Evolutionary conservation across 2,797 vertebrate genomes (phyloP), one percentile per base, ranked within the genome.

Genomic region (Notamacropus eugenii): DNA sequence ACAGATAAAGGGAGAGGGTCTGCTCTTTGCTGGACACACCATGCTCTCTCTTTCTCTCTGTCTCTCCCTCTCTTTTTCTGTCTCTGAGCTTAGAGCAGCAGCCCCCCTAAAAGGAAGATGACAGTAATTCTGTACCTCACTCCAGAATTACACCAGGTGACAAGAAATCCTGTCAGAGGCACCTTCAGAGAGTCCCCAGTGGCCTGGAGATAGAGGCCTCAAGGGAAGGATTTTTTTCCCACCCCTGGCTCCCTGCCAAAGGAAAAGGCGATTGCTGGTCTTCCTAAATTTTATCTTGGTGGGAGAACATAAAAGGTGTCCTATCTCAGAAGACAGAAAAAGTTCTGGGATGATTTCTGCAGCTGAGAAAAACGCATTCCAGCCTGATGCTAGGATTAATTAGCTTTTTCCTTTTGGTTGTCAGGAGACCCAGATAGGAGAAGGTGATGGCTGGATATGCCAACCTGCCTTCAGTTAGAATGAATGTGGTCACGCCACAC

Each of bases 271-370:
- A 24, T 50, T 12, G 22, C 40, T 50, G 4, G 59, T 93, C 90
- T 96, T 97, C 91, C 93, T 1, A 22, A 62, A 95, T 31, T 98
- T 97, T 97, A 93, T 97, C 92, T 96, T 90, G 54, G 95, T 62
- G 91, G 87, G 90, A 95, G 55, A 96, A 97, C 58, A 55, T 55
- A 34, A 46, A 87, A 93, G 59, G 94, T 24, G 90, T 92, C 82
- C 92, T 54, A 95, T 93, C 94, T 93, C 57, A 91, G 93, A 92
- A 95, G 92, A 97, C 92, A 92, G n/a, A 87, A 46, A 54, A 95
- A n/a, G 62, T 97, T 90, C 56, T 55, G 93, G 54, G 46, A 55
- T 67, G 91, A 95, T 92, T 90, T 95, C 90, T 94, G 50, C 90
- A 92, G 91, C 62, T 95, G 62, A 46, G 91, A 92, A 82, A 46